Base-by-base conservation (phyloP, 2,113 vertebrate species). In the Ondatra zibethicus region DNA sequence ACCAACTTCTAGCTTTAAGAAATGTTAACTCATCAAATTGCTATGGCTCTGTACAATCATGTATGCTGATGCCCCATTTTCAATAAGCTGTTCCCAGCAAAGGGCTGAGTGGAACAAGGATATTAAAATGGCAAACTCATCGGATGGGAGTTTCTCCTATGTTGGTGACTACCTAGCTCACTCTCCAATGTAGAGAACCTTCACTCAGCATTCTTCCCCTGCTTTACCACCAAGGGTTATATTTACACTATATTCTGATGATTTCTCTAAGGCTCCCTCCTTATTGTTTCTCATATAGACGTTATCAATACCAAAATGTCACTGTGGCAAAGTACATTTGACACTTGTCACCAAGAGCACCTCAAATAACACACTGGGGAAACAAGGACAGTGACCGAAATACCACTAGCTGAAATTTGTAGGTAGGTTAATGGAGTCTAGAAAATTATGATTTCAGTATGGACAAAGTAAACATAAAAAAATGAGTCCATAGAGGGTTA, bases 381-480 rank as follows among this genome's bases (percentile, higher is more conserved):
- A 88, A 90, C 61, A 9, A 77, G 58, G 16, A 39, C 55, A 11
- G 66, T 58, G 31, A 65, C 27, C 65, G 55, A 36, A 63, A 13
- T 39, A 55, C 19, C 13, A 84, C 7, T 14, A 31, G 29, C 23
- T 77, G 52, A 77, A 19, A 39, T 81, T 65, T 95, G 31, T 42
- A 89, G 29, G 63, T 29, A 89, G 45, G 63, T 16, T 63, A 50
- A 4, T 7, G 39, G 52, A 80, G 87, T 93, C 81, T n/a, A 89
- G 70, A 92, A 97, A 96, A 96, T n/a, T 75, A 75, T 7, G 42
- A 86, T 73, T 95, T 80, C 31, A 52, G 36, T 63, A 91, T 12
- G 2, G 47, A 66, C 21, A 0, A 39, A 39, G 29, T 81, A 27
- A 27, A 58, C n/a, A n/a, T n/a, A n/a, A 72, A 33, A 75, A n/a